A percentile compares a stretch with the other conserved stretches of the same genome.
Conservation (phyloP, 2,797 vertebrate species). For the Enteromius mattozi region DNA sequence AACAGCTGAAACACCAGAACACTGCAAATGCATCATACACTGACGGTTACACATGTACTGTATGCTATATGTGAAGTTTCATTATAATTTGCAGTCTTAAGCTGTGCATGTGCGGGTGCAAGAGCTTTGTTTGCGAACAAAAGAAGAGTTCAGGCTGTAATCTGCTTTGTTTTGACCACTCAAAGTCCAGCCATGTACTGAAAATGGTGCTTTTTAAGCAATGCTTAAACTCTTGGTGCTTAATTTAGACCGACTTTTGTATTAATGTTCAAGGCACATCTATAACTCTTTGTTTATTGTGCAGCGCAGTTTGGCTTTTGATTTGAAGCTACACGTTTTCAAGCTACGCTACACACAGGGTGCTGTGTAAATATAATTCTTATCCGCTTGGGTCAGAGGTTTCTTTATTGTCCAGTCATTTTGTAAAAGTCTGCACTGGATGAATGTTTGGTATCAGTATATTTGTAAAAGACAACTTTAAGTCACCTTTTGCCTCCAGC, state of each 20-base stretch:
- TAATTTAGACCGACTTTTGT: slow-evolving; percentile 45
- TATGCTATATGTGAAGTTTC: slow-evolving; percentile 45
- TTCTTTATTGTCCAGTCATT: slow-evolving; percentile 18
- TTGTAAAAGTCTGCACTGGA: slow-evolving; percentile 29
- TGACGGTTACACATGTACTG: slow-evolving; percentile 68
- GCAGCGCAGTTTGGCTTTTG: slow-evolving; percentile 33
- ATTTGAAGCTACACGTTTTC: slow-evolving; percentile 32
- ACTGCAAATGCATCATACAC: slow-evolving; percentile 56
- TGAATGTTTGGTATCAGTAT: slow-evolving; percentile 46
- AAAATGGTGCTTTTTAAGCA: slow-evolving; percentile 50
- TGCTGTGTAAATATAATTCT: slow-evolving; percentile 60
- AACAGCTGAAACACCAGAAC: slow-evolving; percentile 39
- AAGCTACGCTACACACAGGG: slow-evolving; percentile 18
- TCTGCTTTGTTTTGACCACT: slow-evolving; percentile 15
- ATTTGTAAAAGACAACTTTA: slow-evolving; percentile 13
- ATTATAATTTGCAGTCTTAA: slow-evolving; percentile 4
- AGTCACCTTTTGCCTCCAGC: slow-evolving; percentile 36
- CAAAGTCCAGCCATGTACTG: slow-evolving; percentile 28
- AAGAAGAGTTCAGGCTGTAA: background rate
- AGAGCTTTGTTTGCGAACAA: background rate
- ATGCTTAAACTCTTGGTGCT: slow-evolving; percentile 56
- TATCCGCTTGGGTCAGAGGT: slow-evolving; percentile 45
- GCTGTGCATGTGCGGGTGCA: slow-evolving; percentile 12
- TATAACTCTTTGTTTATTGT: slow-evolving; percentile 45
- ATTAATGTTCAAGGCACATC: slow-evolving; percentile 54